These are phyloP conservation scores for Phengaris arion DNA, from an alignment of 2,888 invertebrate species.

Conservation along the genomic window DNA sequence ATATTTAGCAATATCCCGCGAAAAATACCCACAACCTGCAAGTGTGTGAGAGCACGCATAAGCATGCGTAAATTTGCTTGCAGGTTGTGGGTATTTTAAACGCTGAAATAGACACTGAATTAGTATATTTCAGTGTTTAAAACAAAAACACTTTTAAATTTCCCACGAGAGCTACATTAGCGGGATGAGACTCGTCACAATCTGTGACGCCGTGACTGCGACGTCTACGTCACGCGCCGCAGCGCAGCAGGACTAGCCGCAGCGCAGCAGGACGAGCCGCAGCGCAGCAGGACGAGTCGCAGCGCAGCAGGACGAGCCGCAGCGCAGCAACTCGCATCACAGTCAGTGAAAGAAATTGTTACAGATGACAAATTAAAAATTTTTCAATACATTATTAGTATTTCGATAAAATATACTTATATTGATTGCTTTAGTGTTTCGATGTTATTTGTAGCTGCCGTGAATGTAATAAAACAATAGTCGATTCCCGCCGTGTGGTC, in stretches of 20 bases:
- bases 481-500: neutral
- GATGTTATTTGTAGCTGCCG: neutral
- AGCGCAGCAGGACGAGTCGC: neutral
- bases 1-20: too few relatives aligned
- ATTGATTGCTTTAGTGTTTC: neutral
- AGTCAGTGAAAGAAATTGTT: neutral
- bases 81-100: too few relatives aligned
- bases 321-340: neutral
- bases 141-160: slow-evolving; percentile 23
- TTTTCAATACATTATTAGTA: slow-evolving; percentile 2
- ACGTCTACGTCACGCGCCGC: neutral
- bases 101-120: neutral
- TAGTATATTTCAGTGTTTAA: slow-evolving; percentile 5
- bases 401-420: neutral
- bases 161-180: slow-evolving; percentile 23
- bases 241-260: neutral
- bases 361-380: slow-evolving; percentile 11
- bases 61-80: too few relatives aligned
- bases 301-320: neutral
- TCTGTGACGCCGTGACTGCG: neutral
- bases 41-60: too few relatives aligned
- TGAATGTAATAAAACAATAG: neutral
- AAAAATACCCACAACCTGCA: too few relatives aligned
- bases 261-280: neutral
- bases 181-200: slow-evolving; percentile 13